A percentile compares a stretch with the other conserved stretches of the same genome.
Conservation (phyloP, 2,888 invertebrate genomes). For the Molorchus minor region DNA sequence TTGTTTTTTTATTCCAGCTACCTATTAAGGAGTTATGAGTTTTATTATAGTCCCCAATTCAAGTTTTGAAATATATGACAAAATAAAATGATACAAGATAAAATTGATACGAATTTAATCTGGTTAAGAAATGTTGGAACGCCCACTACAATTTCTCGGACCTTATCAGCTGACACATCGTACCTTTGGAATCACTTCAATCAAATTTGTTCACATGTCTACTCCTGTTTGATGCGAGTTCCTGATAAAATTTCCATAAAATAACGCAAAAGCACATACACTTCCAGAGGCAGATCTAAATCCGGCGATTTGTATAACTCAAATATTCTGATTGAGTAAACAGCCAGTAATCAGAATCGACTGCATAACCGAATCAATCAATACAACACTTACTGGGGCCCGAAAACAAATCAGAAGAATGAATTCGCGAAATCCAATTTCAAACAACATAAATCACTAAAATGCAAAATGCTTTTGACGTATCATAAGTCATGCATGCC, state of each 20-base stretch:
- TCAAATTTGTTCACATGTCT: conserved; percentile 15
- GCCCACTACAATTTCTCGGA: background rate
- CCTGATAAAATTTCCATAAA: conserved; percentile 38
- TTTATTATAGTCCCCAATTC: no score
- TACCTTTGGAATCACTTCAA: background rate
- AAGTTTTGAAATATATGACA: no score
- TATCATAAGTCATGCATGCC: conserved; percentile 58
- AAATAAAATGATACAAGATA: no score
- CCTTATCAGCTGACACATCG: background rate
- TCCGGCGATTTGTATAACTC: conserved; percentile 40
- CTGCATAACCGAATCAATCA: conserved; percentile 38
- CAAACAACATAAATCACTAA: conserved; percentile 60
- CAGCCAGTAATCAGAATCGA: conserved; percentile 44
- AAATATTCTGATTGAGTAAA: conserved; percentile 48
- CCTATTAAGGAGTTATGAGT: no score
- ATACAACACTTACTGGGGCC: conserved; percentile 29
- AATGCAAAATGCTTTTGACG: conserved; percentile 60
- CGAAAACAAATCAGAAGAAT: conserved; percentile 57
- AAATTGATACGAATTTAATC: no score
- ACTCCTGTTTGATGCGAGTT: conserved; percentile 2
- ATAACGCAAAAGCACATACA: conserved; percentile 38
- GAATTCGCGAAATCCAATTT: conserved; percentile 60
- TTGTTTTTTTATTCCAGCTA: no score
- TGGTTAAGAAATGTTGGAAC: no score
- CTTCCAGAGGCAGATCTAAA: conserved; percentile 25